Base-by-base conservation (phyloP, 1,140 invertebrate species). In the Brevipalpus yothersi region DNA sequence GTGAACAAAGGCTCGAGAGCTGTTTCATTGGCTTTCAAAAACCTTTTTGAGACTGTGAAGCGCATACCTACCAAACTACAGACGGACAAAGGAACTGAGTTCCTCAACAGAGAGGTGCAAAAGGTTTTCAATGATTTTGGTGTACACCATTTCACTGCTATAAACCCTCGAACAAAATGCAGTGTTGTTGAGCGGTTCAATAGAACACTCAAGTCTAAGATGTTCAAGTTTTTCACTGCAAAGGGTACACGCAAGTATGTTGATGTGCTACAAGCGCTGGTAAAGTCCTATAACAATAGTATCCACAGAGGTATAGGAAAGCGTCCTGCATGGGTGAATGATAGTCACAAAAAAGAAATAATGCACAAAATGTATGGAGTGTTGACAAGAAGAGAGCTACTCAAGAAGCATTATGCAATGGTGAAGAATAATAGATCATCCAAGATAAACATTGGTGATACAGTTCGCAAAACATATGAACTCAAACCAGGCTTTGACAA, bases 171-270 rank as follows among this genome's bases (percentile, higher is more conserved):
- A 42, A 23, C 19, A 53, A 77, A 76, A 68, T 72, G 71, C 17
- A 66, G 68, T 21, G 68, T 73, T 55, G 69, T 70, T 49, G 74
- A 75, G 66, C 53, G 73, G 58, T 71, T 74, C 58, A 73, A 73
- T 65, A 63, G 70, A 63, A 75, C 70, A 15, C 58, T 76, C 49
- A 75, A 74, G 68, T 63, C 56, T 17, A 70, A 68, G 64, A 67
- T 75, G 63, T 75, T 66, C 63, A 69, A 67, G 58, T 72, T 64
- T 58, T 75, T 75, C 62, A 72, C 68, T 63, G 61, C 68, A 58
- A 64, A 67, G n/a, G 72, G 71, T 8, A 69, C 65, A 41, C 67
- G 71, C 60, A 68, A 69, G 45, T 76, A 71, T 67, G 62, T 71
- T 2, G 62, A 71, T 63, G 67, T 69, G 7, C 64, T 74, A 56